Conservation (phyloP, 2,113 vertebrate species). For the Mastomys coucha region DNA sequence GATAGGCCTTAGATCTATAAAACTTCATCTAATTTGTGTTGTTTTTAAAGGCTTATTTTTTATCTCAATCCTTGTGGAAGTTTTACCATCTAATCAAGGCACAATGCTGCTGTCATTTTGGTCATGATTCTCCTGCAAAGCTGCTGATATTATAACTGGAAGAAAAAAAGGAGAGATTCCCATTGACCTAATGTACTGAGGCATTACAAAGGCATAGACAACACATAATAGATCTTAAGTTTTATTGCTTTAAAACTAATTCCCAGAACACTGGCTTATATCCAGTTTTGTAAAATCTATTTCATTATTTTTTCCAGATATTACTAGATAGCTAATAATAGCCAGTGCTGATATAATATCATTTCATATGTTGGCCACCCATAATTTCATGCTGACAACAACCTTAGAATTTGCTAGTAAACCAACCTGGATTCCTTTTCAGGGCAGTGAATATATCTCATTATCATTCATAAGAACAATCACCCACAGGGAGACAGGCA, state of each 20-base stretch:
- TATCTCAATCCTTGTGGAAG: background rate
- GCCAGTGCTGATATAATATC: background rate
- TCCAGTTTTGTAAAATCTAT: background rate
- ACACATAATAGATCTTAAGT: background rate
- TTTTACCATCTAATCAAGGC: background rate
- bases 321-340: background rate
- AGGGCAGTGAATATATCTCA: background rate
- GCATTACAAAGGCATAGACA: conserved; percentile 4
- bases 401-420: background rate
- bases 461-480: conserved; percentile 11
- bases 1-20: background rate
- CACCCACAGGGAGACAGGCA: background rate
- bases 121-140: background rate
- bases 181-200: background rate
- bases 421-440: background rate
- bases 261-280: background rate
- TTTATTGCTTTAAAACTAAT: conserved; percentile 41
- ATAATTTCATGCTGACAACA: background rate
- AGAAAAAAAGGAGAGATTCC: conserved; percentile 1
- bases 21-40: background rate
- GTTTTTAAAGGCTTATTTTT: conserved; percentile 12
- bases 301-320: background rate
- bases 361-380: background rate
- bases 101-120: background rate
- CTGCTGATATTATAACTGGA: background rate